These are phyloP conservation scores for Pithys albifrons DNA, from an alignment of 2,113 vertebrate genomes.

Conservation along the genomic window DNA sequence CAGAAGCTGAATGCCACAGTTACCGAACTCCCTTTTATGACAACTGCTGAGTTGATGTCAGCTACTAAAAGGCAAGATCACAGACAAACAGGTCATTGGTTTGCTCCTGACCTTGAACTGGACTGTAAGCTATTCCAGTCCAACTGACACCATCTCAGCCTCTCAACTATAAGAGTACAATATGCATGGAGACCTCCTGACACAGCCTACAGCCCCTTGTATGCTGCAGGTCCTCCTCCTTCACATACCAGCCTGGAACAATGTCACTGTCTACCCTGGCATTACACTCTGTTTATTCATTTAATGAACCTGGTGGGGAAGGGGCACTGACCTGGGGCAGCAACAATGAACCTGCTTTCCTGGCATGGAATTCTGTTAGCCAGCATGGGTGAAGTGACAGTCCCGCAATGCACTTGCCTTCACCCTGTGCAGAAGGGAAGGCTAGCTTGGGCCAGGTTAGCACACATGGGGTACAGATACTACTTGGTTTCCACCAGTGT, in stretches of 20 bases:
- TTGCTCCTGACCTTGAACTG: background rate
- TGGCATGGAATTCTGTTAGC: background rate
- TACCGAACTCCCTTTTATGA: background rate
- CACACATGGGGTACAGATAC: fast-evolving
- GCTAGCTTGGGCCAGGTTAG: background rate
- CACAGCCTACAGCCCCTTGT: background rate
- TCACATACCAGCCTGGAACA: background rate
- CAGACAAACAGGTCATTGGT: background rate
- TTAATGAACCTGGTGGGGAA: background rate
- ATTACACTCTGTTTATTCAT: background rate
- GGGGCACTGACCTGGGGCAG: background rate
- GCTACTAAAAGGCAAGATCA: background rate
- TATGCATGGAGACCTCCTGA: background rate
- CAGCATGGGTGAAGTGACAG: background rate
- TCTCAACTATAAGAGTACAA: background rate
- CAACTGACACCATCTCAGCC: background rate
- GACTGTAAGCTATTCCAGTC: background rate
- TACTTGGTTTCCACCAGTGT: background rate
- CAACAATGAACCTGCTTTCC: background rate
- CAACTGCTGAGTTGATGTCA: background rate
- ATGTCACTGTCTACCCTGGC: background rate
- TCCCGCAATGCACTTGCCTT: background rate
- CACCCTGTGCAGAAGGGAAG: background rate
- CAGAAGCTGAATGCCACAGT: background rate
- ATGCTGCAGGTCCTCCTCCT: background rate